These are phyloP conservation scores for Calliphora vomitoria DNA, from an alignment of 2,888 invertebrate species.

Conservation along the genomic window DNA sequence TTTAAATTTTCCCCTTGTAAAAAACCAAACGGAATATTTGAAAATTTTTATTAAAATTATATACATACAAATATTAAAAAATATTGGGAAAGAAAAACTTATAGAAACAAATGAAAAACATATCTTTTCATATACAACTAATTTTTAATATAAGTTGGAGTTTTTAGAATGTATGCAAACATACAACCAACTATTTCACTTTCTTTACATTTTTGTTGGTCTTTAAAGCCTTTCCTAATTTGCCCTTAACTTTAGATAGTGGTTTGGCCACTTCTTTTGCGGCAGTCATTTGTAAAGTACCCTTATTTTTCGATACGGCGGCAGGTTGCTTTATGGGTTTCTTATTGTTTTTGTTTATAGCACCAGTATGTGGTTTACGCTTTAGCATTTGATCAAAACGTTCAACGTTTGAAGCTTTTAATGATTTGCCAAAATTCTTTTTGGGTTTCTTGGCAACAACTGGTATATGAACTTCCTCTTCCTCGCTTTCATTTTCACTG, in stretches of 20 bases:
- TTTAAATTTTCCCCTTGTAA: slow-evolving; percentile 5
- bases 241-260: slow-evolving; percentile 52
- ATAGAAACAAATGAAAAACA: slow-evolving; percentile 3
- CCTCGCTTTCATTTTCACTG: slow-evolving; percentile 22
- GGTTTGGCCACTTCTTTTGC: slow-evolving; percentile 80
- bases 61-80: slow-evolving; percentile 19
- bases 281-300: slow-evolving; percentile 77
- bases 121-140: slow-evolving; percentile 17
- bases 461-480: not conserved
- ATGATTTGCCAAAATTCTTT: slow-evolving; percentile 63
- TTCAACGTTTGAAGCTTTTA: slow-evolving; percentile 76
- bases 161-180: not conserved
- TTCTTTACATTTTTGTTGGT: slow-evolving; percentile 48
- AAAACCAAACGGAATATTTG: not conserved
- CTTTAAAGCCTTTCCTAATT: slow-evolving; percentile 23
- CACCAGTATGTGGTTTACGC: slow-evolving; percentile 80
- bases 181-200: slow-evolving; percentile 48
- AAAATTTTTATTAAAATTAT: slow-evolving; percentile 30
- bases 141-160: not conserved
- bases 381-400: slow-evolving; percentile 78
- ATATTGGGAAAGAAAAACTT: not conserved
- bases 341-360: slow-evolving; percentile 78
- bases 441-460: slow-evolving; percentile 68
- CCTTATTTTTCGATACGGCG: slow-evolving; percentile 68
- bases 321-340: slow-evolving; percentile 70